Evolutionary conservation across 2,113 vertebrate genomes (phyloP), one percentile per base, ranked within the genome.

Genomic region (Prochilodus magdalenae): DNA sequence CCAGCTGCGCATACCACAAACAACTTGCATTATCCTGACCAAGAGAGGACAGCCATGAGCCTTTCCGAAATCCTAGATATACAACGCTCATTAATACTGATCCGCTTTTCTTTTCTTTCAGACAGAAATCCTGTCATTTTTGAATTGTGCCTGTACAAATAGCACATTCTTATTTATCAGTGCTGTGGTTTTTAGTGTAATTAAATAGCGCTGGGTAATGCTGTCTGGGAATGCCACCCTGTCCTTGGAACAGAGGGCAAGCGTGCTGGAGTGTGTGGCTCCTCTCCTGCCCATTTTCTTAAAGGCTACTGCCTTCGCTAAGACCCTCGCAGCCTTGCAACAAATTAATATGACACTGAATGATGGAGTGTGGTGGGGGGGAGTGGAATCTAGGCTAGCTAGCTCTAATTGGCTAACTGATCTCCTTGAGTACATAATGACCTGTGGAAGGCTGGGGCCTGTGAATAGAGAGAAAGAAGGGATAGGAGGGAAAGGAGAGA

Each of bases 321-420:
- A 75, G 67, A 83, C 44, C 84, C 83, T 88, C 80, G 81, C 67
- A 82, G 78, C 67, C 83, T 73, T 67, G 87, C 86, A 69, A 79
- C 65, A 62, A 78, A 85, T 84, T 62, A 86, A 83, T 82, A 82
- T 66, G 55, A 89, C 88, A 89, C 70, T 81, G 65, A 89, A 89
- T 89, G 72, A 89, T 86, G 77, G 84, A 80, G 81, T 15, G n/a
- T 89, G 72, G 89, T 86, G 86, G 86, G 86, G 6, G 57, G 57
- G 22, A 2, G n/a, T 85, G 69, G 69, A 84, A 90, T 91, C 87
- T 89, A 89, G 89, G 87, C 87, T 87, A 86, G 80, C 88, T 85
- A 86, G 80, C 88, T 85, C 83, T 93, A 93, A 94, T 94, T 92
- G 90, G 89, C 87, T 84, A 83, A 87, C 89, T 90, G 91, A 93